Percentiles rank a stretch among this genome's conserved stretches.
phyloP scores from a whole-genome alignment of 2,888 invertebrate genomes.

The Sesia apiformis region DNA sequence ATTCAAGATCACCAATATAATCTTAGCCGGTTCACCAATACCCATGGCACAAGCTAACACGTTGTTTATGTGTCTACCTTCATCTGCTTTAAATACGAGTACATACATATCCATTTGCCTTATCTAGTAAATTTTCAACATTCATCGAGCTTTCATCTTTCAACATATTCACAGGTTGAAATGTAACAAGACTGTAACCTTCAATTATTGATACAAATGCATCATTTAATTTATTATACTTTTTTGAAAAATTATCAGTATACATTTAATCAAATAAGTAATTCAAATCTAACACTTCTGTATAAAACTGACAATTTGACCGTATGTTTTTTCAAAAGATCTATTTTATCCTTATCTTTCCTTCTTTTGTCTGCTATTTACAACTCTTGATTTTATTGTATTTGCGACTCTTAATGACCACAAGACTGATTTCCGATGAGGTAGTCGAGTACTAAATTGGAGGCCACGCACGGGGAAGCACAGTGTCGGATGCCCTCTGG shows the following conservation, averaged over 20 bases:
- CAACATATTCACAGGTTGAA: conserved; percentile 86
- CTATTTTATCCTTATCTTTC: conserved; percentile 68
- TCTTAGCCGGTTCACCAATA: too few species aligned
- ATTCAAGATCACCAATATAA: conserved; percentile 16
- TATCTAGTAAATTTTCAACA: conserved; percentile 87
- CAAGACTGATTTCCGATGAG: too few species aligned
- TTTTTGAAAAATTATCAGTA: conserved; percentile 79
- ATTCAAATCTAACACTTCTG: conserved; percentile 92
- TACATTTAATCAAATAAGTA: conserved; percentile 90
- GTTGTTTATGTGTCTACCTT: conserved; percentile 87
- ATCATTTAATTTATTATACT: conserved; percentile 90
- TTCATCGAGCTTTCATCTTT: conserved; percentile 83
- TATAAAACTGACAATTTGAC: conserved; percentile 90
- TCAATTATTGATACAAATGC: conserved; percentile 90
- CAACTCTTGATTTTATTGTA: too few species aligned
- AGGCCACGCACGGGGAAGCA: too few species aligned
- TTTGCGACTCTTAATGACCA: too few species aligned
- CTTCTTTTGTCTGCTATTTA: too few species aligned
- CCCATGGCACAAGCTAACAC: conserved; percentile 89
- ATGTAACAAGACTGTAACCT: conserved; percentile 92
- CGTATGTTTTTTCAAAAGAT: conserved; percentile 85
- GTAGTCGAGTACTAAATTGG: too few species aligned
- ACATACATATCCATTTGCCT: conserved; percentile 92
- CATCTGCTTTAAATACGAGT: conserved; percentile 89
- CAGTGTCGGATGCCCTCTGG: too few species aligned